Percentiles rank a stretch among this genome's conserved stretches.
phyloP scores from a whole-genome alignment of 2,888 invertebrate genomes.

The Nebria brevicollis region DNA sequence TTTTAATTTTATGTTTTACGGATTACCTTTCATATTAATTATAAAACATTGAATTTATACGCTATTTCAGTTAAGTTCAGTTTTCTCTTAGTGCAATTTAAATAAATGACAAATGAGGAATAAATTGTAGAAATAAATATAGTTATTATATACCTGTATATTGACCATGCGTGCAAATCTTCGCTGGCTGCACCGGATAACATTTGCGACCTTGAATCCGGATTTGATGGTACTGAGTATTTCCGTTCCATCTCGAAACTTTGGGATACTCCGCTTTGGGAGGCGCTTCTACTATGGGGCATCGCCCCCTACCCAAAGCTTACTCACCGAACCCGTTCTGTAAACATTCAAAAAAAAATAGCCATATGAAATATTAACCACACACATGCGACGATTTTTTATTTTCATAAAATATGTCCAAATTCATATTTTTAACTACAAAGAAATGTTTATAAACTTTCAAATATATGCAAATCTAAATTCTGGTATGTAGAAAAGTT shows the following conservation, averaged over 20 bases:
- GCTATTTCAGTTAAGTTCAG: too few relatives aligned
- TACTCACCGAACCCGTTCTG: slow-evolving; percentile 7
- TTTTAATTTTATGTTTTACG: too few relatives aligned
- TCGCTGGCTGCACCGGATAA: slow-evolving; percentile 87
- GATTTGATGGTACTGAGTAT: slow-evolving; percentile 88
- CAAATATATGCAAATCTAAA: too few relatives aligned
- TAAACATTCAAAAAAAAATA: slow-evolving; percentile 2
- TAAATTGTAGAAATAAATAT: too few relatives aligned
- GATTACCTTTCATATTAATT: too few relatives aligned
- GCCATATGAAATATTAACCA: neutral
- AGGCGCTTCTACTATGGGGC: slow-evolving; percentile 56
- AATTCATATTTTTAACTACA: too few relatives aligned
- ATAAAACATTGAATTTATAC: too few relatives aligned
- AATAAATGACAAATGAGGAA: too few relatives aligned
- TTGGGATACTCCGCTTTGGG: slow-evolving; percentile 64
- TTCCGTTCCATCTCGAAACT: slow-evolving; percentile 80
- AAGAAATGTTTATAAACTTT: too few relatives aligned
- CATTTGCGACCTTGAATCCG: slow-evolving; percentile 69
- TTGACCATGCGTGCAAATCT: slow-evolving; percentile 96
- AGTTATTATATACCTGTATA: slow-evolving; percentile 74
- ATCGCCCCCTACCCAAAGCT: slow-evolving; percentile 48
- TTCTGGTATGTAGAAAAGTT: too few relatives aligned
- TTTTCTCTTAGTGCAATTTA: too few relatives aligned
- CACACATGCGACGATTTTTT: neutral
- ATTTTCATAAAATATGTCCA: neutral